phyloP scores from a whole-genome alignment of 2,888 invertebrate species.

The Lycocerus yunnanus region DNA sequence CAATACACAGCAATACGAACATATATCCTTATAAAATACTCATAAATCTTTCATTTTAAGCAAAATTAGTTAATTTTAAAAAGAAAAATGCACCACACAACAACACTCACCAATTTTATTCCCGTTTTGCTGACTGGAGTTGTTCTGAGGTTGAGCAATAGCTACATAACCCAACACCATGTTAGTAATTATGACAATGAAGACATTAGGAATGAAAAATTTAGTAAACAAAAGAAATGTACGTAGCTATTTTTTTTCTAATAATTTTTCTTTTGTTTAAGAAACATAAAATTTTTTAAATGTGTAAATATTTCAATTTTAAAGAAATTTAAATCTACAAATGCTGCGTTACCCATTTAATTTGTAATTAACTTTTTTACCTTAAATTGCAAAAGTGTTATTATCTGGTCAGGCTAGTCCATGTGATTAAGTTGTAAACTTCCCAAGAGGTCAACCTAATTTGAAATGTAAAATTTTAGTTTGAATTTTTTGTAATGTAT shows the following conservation, averaged over 20 bases:
- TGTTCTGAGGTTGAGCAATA: slow-evolving; percentile 49
- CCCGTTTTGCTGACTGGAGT: slow-evolving; percentile 53
- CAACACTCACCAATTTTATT: slow-evolving; percentile 55
- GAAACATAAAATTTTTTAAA: background rate
- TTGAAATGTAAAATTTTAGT: background rate
- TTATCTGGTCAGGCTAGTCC: background rate
- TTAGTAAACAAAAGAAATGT: background rate
- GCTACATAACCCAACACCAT: slow-evolving; percentile 50
- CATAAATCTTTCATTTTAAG: background rate
- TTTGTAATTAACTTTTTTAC: background rate
- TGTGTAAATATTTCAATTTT: background rate
- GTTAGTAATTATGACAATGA: slow-evolving; percentile 31
- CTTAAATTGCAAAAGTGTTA: background rate
- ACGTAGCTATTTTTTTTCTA: background rate
- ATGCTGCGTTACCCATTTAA: background rate
- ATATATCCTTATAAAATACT: background rate
- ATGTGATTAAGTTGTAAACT: background rate
- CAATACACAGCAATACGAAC: slow-evolving; percentile 1
- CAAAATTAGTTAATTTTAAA: background rate
- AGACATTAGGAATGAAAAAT: slow-evolving; percentile 39
- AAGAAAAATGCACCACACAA: background rate
- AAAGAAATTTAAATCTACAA: background rate
- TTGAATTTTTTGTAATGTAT: background rate
- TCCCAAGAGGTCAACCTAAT: background rate
- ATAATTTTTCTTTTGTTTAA: background rate